These are phyloP conservation scores for Zoanthus solanderi DNA, from an alignment of 92 coral and sea anemone genomes.

Conservation along the genomic window DNA sequence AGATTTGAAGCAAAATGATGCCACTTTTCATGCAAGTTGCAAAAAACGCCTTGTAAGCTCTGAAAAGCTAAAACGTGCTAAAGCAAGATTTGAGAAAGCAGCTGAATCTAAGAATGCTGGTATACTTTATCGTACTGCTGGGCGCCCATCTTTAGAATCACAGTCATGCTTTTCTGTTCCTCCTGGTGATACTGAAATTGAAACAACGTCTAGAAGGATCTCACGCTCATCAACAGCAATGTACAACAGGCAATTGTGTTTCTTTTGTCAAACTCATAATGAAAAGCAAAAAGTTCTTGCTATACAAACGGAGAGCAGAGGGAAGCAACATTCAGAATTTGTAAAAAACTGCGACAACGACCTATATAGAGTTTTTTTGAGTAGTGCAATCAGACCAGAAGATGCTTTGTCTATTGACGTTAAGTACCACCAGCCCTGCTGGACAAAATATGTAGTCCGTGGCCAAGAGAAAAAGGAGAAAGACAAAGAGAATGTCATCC, in stretches of 20 bases:
- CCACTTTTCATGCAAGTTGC: too few relatives aligned
- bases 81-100: too few relatives aligned
- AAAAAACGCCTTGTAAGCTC: too few relatives aligned
- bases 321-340: conserved; percentile 55
- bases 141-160: too few relatives aligned
- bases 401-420: conserved; percentile 64
- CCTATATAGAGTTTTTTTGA: conserved; percentile 57
- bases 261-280: conserved; percentile 52
- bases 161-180: too few relatives aligned
- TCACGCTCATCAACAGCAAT: conserved; percentile 39
- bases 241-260: neutral
- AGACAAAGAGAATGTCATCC: too few relatives aligned
- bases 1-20: too few relatives aligned
- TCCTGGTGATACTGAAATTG: too few relatives aligned
- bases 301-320: conserved; percentile 57
- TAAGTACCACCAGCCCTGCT: conserved; percentile 58
- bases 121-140: too few relatives aligned
- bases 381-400: conserved; percentile 60
- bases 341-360: conserved; percentile 33
- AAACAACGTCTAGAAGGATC: neutral
- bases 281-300: conserved; percentile 52
- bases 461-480: neutral
- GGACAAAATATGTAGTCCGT: conserved; percentile 54
- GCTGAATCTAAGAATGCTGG: too few relatives aligned
- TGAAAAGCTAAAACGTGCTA: too few relatives aligned